Conservation (phyloP, 2,113 vertebrate species). For the Planiliza haematocheilus region DNA sequence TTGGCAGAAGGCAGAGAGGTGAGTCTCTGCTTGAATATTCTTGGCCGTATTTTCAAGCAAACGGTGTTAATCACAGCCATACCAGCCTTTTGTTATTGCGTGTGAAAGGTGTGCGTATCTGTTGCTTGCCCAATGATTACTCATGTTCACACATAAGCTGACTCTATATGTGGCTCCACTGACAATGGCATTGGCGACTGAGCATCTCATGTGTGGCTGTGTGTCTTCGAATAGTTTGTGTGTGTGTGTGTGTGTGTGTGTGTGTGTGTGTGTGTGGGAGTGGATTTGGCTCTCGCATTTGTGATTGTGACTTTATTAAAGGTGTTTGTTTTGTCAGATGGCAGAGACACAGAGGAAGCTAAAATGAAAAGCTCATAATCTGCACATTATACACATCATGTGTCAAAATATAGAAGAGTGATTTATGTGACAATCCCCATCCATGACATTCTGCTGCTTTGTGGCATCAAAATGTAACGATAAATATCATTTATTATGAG, state of each 20-base stretch:
- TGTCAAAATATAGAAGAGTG: conserved; percentile 75
- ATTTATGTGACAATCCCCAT: conserved; percentile 61
- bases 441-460: conserved; percentile 66
- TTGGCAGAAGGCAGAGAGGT: conserved; percentile 53
- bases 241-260: conserved; percentile 64
- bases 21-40: conserved; percentile 38
- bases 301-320: conserved; percentile 86
- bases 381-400: conserved; percentile 73
- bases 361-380: conserved; percentile 73
- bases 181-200: conserved; percentile 52
- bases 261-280: conserved; percentile 80
- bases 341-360: conserved; percentile 62
- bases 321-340: conserved; percentile 68
- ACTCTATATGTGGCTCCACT: conserved; percentile 65
- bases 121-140: conserved; percentile 58
- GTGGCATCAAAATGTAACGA: conserved; percentile 63
- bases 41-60: conserved; percentile 55
- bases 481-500: conserved; percentile 71
- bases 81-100: conserved; percentile 34
- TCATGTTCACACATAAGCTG: conserved; percentile 67
- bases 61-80: conserved; percentile 83
- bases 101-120: conserved; percentile 42
- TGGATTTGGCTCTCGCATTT: conserved; percentile 90
- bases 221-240: conserved; percentile 44
- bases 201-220: conserved; percentile 32